These are phyloP conservation scores for Narcine bancroftii DNA, from an alignment of 2,113 vertebrate genomes.

Conservation along the genomic window DNA sequence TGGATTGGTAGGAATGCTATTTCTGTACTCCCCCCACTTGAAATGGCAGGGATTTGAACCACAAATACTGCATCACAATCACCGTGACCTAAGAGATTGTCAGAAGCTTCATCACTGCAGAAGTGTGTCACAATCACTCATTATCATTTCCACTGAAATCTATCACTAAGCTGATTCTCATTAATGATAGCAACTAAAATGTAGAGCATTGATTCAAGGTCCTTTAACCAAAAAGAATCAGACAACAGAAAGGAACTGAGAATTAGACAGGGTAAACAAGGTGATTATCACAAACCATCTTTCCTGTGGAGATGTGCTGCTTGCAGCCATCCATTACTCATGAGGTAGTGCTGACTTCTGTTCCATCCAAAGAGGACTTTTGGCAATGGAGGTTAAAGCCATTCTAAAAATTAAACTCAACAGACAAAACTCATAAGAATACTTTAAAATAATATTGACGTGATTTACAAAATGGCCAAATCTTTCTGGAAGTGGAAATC, in stretches of 20 bases:
- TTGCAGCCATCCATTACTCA: not conserved
- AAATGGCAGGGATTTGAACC: not conserved
- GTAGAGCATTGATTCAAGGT: not conserved
- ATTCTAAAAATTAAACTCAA: too few species aligned
- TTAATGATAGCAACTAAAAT: not conserved
- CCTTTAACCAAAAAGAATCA: not conserved
- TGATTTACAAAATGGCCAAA: too few species aligned
- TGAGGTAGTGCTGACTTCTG: not conserved
- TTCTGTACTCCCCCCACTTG: not conserved
- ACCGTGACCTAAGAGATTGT: not conserved
- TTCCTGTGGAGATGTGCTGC: not conserved
- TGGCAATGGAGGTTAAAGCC: not conserved
- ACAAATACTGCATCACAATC: constrained; percentile 10
- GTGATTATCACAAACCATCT: not conserved
- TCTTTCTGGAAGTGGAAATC: too few species aligned
- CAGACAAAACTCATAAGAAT: too few species aligned
- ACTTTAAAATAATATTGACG: too few species aligned
- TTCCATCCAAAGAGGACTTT: not conserved
- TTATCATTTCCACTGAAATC: not conserved
- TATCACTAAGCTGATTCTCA: not conserved
- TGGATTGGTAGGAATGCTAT: not conserved
- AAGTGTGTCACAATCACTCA: constrained; percentile 16
- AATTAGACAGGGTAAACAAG: not conserved
- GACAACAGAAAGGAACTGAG: not conserved
- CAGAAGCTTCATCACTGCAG: not conserved